Base-by-base conservation (phyloP, 1,140 invertebrate genomes). In the Brachionus koreanus region DNA sequence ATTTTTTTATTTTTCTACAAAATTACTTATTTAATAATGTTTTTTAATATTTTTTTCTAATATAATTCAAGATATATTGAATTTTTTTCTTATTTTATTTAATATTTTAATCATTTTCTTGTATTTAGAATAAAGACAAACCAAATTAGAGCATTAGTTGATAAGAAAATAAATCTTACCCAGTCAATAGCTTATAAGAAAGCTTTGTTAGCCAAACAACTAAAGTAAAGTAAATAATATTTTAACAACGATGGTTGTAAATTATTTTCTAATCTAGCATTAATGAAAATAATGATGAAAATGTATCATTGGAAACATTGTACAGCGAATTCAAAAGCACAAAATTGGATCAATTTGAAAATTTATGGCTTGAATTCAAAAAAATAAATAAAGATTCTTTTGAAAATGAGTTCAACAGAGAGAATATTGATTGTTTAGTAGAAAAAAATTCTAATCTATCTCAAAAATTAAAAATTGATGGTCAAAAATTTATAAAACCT, bases 381-480 rank as follows among this genome's bases (percentile, higher is more conserved):
- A 74, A 49, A 25, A 43, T 74, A 7, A 74, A 74, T 12, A 19
- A 46, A 1, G 69, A 74, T 23, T 43, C 42, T 5, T 74, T 74
- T 0, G 69, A 46, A 46, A 74, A 74, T 13, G 69, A 74, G 23
- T 74, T 74, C 16, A 74, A 74, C 25, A 74, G 46, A 74, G 69
- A 74, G 43, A 74, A 74, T 29, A 74, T 74, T 46, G 42, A 74
- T 46, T 74, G 39, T 25, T 16, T 74, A 10, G 23, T 46, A 5
- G n/a, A 23, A 46, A 46, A 10, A 35, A 5, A 33, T 29, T 35
- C 69, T 5, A 46, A 43, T 43, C 13, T 35, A 10, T 25, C 69
- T 74, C 65, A 39, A 37, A 74, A 74, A 29, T 74, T 74, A 46
- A 7, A 74, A 46, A 42, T 74, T 12, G 42, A 74, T 74, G 69